phyloP scores from a whole-genome alignment of 64 coral and sea anemone species.

The Trachythela sp. region DNA sequence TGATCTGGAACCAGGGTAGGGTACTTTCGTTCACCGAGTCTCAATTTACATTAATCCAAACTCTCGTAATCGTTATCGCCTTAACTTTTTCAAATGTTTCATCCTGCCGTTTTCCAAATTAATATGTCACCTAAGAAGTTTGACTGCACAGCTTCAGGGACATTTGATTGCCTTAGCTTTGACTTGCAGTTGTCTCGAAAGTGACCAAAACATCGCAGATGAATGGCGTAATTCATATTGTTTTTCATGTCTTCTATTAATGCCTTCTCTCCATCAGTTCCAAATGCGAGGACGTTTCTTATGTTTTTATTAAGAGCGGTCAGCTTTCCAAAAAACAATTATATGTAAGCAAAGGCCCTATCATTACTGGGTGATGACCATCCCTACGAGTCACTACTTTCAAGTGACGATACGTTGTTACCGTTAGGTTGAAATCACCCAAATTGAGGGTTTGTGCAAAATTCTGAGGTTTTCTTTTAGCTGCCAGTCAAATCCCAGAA shows the following conservation, averaged over 20 bases:
- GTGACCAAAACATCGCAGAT: no score
- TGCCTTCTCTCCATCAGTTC: conserved; percentile 15
- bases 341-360: conserved; percentile 19
- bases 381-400: no score
- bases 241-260: background rate
- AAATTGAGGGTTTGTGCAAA: conserved; percentile 36
- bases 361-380: conserved; percentile 33
- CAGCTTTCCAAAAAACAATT: conserved; percentile 36
- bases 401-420: background rate
- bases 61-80: no score
- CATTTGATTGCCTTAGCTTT: background rate
- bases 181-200: conserved; percentile 1
- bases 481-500: conserved; percentile 13
- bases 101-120: conserved; percentile 11
- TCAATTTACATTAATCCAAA: no score
- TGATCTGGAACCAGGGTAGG: no score
- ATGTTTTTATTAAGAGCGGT: background rate
- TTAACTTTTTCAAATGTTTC: conserved; percentile 34
- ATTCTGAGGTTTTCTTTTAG: background rate
- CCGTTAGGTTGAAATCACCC: background rate
- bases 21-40: no score
- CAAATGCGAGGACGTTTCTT: conserved; percentile 9
- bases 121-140: background rate
- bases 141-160: background rate
- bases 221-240: no score